Evolutionary conservation across 2,888 invertebrate genomes (phyloP), one percentile per base, ranked within the genome.

Genomic region (Rhogogaster chlorosoma): DNA sequence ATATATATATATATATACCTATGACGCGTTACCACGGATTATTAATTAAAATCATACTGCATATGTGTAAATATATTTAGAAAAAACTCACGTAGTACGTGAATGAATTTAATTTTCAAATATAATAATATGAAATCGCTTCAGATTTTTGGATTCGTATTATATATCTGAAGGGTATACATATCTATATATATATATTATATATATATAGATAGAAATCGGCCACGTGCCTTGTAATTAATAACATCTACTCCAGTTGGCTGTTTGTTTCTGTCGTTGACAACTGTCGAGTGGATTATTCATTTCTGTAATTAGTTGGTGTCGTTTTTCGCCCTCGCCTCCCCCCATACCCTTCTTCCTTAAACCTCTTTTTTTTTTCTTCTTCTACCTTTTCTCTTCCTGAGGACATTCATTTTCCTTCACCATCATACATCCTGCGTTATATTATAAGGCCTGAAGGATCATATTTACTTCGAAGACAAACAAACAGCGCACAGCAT

Each of bases 251-350:
- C 22, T 73, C 12, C 42, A 15, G 32, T 29, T 10, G 26, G 73
- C 26, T 73, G 73, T 73, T 73, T 73, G 73, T 73, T 73, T 42
- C 38, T 73, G 73, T 73, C 73, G 42, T 26, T 42, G 73, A 73
- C 73, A 42, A 73, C 42, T 38, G 73, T 26, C 22, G 26, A 42
- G 32, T 32, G 32, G 29, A 73, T 73, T 42, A 73, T 73, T 73
- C 73, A 73, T 73, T 73, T 73, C 42, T 42, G 73, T 42, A 73
- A 73, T 73, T 45, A 73, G 73, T 73, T 26, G 22, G 38, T 42
- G 42, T 73, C 73, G 22, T 73, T 26, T 42, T 4, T 42, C 38
- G 32, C 2, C n/a, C 22, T 15, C 42, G 7, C 22, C 3, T n/a
- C n/a, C 57, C 7, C n/a, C n/a, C n/a, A 4, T n/a, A n/a, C n/a